phyloP scores from a whole-genome alignment of 2,888 invertebrate species.

The Spilosoma lubricipeda region DNA sequence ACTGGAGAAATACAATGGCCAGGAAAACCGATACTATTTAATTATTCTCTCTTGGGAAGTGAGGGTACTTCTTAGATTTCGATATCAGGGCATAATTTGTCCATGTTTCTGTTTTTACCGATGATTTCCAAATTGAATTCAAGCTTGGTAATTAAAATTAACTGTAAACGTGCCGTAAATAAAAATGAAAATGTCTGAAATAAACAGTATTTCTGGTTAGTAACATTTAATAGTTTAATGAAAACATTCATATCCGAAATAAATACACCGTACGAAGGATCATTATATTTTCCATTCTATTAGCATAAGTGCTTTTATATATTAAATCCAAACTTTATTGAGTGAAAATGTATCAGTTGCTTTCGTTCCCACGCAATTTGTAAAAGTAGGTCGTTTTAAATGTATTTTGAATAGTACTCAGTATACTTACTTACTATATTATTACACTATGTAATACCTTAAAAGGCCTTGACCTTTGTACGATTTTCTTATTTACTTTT shows the following conservation, averaged over 20 bases:
- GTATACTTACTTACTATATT: neutral
- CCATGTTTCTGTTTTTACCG: too few species aligned
- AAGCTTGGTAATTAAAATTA: neutral
- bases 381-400: neutral
- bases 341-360: constrained; percentile 7
- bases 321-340: neutral
- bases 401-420: neutral
- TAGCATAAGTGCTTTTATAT: neutral
- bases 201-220: neutral
- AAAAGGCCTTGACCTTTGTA: neutral
- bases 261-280: neutral
- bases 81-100: too few species aligned
- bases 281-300: neutral
- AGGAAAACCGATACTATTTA: too few species aligned
- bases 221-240: neutral
- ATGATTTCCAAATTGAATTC: too few species aligned
- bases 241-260: neutral
- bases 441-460: neutral
- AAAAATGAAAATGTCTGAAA: neutral
- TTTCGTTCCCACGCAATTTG: constrained; percentile 7
- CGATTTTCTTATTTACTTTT: too few species aligned
- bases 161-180: neutral
- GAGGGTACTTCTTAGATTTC: too few species aligned
- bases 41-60: too few species aligned
- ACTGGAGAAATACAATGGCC: too few species aligned